Conservation (phyloP, 2,113 vertebrate genomes). For the Hipposideros armiger region DNA sequence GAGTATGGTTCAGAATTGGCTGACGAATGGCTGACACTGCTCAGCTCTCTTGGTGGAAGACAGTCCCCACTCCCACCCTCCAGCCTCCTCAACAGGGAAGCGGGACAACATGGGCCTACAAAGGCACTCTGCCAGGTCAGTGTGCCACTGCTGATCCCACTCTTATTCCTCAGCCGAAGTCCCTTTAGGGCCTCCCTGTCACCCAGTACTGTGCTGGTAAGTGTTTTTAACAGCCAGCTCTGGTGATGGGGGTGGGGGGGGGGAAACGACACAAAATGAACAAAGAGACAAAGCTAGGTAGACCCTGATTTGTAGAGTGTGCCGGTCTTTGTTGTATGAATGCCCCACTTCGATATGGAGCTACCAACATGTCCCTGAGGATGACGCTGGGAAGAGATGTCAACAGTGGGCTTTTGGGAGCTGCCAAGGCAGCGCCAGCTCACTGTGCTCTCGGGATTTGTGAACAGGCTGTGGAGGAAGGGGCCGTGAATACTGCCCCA, state of each 20-base stretch:
- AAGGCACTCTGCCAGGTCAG: rapidly evolving
- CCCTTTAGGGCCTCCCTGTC: too few relatives aligned
- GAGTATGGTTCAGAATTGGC: neutral
- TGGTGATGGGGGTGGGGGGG: neutral
- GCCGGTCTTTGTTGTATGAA: neutral
- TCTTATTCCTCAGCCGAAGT: neutral
- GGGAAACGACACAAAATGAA: neutral
- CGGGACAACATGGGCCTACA: rapidly evolving
- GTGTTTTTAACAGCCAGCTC: neutral
- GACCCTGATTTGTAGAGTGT: rapidly evolving
- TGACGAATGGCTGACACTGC: neutral
- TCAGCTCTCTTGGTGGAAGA: neutral
- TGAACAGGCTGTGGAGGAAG: neutral
- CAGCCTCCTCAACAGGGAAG: neutral
- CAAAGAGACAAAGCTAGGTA: neutral
- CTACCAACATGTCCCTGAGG: neutral
- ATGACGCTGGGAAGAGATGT: neutral
- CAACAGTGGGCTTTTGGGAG: neutral
- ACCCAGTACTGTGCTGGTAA: neutral
- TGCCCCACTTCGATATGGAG: rapidly evolving
- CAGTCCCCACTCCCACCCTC: rapidly evolving
- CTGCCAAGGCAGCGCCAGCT: neutral
- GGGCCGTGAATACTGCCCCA: neutral
- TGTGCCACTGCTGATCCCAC: too few relatives aligned
- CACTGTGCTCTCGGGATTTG: neutral